phyloP scores from a whole-genome alignment of 2,113 vertebrate species.

The Ginglymostoma cirratum region DNA sequence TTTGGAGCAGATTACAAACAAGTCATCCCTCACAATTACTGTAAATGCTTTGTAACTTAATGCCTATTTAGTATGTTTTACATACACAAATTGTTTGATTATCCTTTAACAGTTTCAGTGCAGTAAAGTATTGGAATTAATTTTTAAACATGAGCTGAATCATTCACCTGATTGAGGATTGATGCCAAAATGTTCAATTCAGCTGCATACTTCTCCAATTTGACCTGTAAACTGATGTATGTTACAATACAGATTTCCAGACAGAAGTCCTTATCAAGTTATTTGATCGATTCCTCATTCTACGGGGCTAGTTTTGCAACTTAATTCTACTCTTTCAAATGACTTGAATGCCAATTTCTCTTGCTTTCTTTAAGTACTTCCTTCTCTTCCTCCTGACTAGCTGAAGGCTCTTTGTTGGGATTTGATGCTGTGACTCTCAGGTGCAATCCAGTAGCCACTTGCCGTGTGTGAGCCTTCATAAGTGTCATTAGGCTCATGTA shows the following conservation, averaged over 20 bases:
- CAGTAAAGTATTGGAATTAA: neutral
- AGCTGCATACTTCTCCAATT: neutral
- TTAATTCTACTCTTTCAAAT: neutral
- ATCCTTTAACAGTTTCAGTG: neutral
- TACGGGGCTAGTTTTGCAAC: neutral
- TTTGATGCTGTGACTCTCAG: neutral
- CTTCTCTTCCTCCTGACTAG: neutral
- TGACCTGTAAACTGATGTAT: no score
- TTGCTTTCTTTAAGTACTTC: neutral
- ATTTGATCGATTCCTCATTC: neutral
- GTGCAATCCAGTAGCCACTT: neutral
- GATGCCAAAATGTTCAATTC: neutral
- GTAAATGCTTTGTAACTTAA: neutral
- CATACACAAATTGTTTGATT: neutral
- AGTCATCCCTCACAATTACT: neutral
- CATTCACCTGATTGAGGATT: neutral
- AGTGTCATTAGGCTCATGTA: no score
- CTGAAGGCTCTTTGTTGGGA: neutral
- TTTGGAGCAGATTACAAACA: neutral
- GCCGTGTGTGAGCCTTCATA: neutral
- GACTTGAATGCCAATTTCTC: neutral
- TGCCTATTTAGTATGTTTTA: neutral
- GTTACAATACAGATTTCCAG: neutral
- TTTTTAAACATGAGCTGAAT: neutral
- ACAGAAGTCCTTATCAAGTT: neutral